phyloP scores from a whole-genome alignment of 1,140 invertebrate species.

The Zaprionus ghesquierei region DNA sequence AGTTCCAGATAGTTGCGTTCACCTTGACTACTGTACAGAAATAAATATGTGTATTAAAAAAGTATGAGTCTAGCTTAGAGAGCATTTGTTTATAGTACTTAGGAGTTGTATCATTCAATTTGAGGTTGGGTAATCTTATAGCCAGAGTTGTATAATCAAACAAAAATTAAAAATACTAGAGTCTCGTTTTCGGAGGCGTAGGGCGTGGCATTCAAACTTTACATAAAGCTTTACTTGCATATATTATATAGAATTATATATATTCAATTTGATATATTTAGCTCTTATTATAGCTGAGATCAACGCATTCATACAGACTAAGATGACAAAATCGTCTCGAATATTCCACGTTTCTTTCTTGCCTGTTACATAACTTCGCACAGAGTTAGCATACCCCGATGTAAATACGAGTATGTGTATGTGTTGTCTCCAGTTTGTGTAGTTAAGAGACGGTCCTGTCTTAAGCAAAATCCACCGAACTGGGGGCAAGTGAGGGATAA shows the following conservation, averaged over 20 bases:
- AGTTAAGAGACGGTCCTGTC: not conserved
- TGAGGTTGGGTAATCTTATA: too few species aligned
- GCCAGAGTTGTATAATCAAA: too few species aligned
- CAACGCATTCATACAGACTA: not conserved
- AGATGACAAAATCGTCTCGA: not conserved
- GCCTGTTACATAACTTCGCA: not conserved
- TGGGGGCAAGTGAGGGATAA: slow-evolving; percentile 48
- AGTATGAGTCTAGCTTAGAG: too few species aligned
- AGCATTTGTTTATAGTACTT: too few species aligned
- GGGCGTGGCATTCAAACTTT: not conserved
- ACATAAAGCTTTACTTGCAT: fast-evolving
- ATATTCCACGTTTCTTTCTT: not conserved
- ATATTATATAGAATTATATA: not conserved
- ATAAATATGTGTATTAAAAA: too few species aligned
- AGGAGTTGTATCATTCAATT: too few species aligned
- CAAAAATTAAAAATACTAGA: not conserved
- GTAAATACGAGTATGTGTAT: not conserved
- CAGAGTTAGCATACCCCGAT: not conserved
- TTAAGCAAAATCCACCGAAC: not conserved
- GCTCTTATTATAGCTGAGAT: not conserved
- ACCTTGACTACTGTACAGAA: not conserved
- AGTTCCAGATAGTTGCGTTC: not conserved
- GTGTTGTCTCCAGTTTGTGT: not conserved
- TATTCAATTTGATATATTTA: not conserved
- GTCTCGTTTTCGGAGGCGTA: not conserved